phyloP scores from a whole-genome alignment of 2,888 invertebrate species.

The Leucania comma region DNA sequence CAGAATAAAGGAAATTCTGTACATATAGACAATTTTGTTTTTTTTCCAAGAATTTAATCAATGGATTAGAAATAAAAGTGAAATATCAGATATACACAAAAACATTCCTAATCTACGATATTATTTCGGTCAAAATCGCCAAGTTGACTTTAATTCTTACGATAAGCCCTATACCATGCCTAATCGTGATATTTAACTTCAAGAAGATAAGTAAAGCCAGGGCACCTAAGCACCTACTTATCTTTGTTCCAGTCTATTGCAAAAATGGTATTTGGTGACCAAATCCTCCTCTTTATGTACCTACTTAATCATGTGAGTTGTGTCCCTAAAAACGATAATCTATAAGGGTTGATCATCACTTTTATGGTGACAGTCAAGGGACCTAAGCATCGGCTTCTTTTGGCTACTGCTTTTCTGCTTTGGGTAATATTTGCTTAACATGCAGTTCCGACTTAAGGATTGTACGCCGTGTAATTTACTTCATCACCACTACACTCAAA shows the following conservation, averaged over 20 bases:
- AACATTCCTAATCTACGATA: conserved; percentile 15
- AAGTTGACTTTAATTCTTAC: conserved; percentile 37
- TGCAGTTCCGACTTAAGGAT: too few species aligned
- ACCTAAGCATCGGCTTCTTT: too few species aligned
- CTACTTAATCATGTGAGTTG: too few species aligned
- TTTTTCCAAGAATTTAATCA: conserved; percentile 21
- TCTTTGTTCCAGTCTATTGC: conserved; percentile 17
- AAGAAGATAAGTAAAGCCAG: not conserved
- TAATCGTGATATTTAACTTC: not conserved
- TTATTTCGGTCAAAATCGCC: conserved; percentile 29
- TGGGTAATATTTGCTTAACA: too few species aligned
- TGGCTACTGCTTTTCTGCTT: too few species aligned
- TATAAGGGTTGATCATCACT: too few species aligned
- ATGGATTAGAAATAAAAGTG: conserved; percentile 29
- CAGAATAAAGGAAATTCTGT: too few species aligned
- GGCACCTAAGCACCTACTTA: not conserved
- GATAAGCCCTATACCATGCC: conserved; percentile 8
- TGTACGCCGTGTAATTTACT: too few species aligned
- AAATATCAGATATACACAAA: conserved; percentile 34
- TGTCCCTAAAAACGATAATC: too few species aligned
- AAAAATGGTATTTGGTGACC: not conserved
- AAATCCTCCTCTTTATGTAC: not conserved
- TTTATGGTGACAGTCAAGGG: too few species aligned
- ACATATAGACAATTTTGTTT: not conserved
- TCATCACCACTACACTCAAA: too few species aligned